Evolutionary conservation across 2,113 vertebrate species (phyloP).

Genomic region (Phyllostomus discolor): DNA sequence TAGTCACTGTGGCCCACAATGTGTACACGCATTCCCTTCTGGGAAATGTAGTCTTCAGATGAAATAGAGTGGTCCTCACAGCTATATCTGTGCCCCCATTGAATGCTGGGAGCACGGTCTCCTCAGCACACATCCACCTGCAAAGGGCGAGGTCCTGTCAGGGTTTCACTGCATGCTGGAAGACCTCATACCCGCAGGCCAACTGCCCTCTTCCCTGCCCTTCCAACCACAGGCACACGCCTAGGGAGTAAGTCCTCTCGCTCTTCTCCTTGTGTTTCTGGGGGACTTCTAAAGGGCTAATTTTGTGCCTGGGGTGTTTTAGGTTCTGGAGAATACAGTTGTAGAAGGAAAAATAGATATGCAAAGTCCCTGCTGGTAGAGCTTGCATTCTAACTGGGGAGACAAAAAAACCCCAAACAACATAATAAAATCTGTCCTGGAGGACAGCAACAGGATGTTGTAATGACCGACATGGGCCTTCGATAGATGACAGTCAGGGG

Average conservation of each 20-base stretch:
- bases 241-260: neutral
- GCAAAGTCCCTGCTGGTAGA: neutral
- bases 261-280: neutral
- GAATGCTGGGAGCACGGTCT: neutral
- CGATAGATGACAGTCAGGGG: neutral
- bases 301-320: neutral
- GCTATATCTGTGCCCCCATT: neutral
- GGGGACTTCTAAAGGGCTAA: neutral
- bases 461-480: neutral
- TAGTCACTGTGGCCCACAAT: neutral
- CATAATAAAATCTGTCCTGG: neutral
- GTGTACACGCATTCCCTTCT: neutral
- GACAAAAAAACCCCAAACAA: neutral
- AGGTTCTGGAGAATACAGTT: neutral
- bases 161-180: neutral
- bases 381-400: neutral
- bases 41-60: neutral
- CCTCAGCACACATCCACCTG: neutral
- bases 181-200: neutral
- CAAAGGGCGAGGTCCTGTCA: neutral
- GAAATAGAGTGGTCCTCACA: neutral
- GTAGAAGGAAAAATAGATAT: no score
- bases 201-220: neutral
- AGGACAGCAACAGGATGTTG: neutral
- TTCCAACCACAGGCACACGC: neutral